These are phyloP conservation scores for Parnassius glacialis DNA, from an alignment of 2,888 invertebrate genomes.

Conservation along the genomic window DNA sequence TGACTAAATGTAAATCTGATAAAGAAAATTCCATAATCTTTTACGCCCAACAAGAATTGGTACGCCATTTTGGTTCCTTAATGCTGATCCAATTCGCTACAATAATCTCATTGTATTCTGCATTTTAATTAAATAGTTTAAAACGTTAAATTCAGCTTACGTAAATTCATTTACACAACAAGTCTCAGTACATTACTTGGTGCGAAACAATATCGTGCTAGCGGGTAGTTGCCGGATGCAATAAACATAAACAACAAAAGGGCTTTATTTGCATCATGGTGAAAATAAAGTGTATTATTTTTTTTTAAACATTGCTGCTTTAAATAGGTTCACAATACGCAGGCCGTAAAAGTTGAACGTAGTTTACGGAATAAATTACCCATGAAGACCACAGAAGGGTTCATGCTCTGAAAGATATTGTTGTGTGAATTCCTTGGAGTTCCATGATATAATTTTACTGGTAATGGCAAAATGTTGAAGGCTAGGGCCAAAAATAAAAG, in stretches of 20 bases:
- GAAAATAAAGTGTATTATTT: slow-evolving; percentile 17
- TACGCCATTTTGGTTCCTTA: too few species aligned
- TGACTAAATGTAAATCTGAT: too few species aligned
- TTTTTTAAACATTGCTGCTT: slow-evolving; percentile 15
- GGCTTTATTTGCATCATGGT: slow-evolving; percentile 21
- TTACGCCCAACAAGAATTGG: too few species aligned
- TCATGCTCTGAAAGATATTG: slow-evolving; percentile 6
- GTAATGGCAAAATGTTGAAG: too few species aligned
- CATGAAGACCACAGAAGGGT: slow-evolving; percentile 8
- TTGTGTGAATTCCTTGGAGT: slow-evolving; percentile 5
- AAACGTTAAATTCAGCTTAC: not conserved
- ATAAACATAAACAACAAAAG: slow-evolving; percentile 23
- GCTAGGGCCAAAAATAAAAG: too few species aligned
- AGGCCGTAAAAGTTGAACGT: slow-evolving; percentile 12
- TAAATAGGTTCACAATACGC: slow-evolving; percentile 14
- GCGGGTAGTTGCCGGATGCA: slow-evolving; percentile 4
- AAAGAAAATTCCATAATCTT: too few species aligned
- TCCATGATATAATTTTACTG: slow-evolving; percentile 4
- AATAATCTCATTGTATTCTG: not conserved
- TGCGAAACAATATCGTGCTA: slow-evolving; percentile 12
- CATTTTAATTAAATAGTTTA: slow-evolving; percentile 8
- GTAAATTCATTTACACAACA: not conserved
- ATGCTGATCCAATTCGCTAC: not conserved
- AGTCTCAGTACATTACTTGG: slow-evolving; percentile 1
- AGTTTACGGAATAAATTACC: slow-evolving; percentile 17